Base-by-base conservation (phyloP, 2,888 invertebrate genomes). In the Ochropleura plecta region DNA sequence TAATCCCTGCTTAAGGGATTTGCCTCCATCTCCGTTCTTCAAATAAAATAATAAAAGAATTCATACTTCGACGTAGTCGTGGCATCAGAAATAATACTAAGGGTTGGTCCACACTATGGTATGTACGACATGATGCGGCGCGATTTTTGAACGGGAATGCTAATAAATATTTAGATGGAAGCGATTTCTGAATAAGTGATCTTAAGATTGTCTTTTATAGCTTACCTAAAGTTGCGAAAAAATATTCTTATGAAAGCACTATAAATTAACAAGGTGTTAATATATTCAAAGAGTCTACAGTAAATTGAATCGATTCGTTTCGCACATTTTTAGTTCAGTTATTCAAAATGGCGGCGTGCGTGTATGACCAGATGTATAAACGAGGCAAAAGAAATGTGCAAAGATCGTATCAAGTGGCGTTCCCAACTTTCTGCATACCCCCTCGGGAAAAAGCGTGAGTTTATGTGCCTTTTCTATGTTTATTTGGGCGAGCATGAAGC, bases 1-100 rank as follows among this genome's bases (percentile, higher is more conserved):
- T 85, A 84, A 87, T 86, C 79, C 80, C 9, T 63, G 59, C 73
- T 82, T 70, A 77, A 76, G 60, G 78, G 84, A 87, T 87, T 86
- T 84, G 64, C 73, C 55, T 73, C 77, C 69, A 82, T 85, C 82
- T 81, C 65, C 84, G 62, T 78, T 79, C 60, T 69, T 46, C 70
- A 70, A 78, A 82, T 87, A 86, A 82, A 86, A 85, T 87, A 82
- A 82, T 86, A 86, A 84, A 86, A 81, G 75, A 78, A 82, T 87
- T 84, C 67, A 84, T 84, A 86, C 75, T 79, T 84, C 72, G 65
- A 66, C 53, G 62, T 59, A 40, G 30, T 40, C 59, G 16, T 49
- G 63, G 71, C 68, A 48, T 62, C 62, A 77, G 55, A 74, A 76
- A 67, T 84, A 62, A 76, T 63, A 14, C 44, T 74, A 59, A 57